A percentile compares a stretch with the other conserved stretches of the same genome.
These are phyloP conservation scores for Xestobium rufovillosum DNA, from an alignment of 2,888 invertebrate species.

Conservation along the genomic window DNA sequence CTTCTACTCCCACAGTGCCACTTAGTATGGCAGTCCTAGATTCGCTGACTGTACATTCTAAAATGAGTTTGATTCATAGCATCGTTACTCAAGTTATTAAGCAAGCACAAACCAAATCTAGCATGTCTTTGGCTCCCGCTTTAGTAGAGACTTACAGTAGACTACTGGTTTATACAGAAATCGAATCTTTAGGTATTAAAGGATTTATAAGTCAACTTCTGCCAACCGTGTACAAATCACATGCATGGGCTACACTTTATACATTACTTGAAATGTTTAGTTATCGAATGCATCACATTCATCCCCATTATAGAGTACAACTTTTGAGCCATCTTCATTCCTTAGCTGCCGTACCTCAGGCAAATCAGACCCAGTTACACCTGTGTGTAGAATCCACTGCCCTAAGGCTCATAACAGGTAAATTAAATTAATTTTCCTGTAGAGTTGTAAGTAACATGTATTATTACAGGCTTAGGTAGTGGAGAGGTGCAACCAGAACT, in stretches of 20 bases:
- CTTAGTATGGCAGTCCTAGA: slow-evolving; percentile 83
- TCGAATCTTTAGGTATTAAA: slow-evolving; percentile 93
- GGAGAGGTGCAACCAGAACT: slow-evolving; percentile 91
- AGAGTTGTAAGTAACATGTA: slow-evolving; percentile 6
- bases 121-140: slow-evolving; percentile 80
- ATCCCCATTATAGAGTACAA: slow-evolving; percentile 91
- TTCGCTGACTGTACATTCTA: slow-evolving; percentile 90
- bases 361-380: slow-evolving; percentile 91
- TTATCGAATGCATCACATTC: slow-evolving; percentile 92
- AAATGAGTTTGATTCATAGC: slow-evolving; percentile 67
- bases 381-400: slow-evolving; percentile 55
- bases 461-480: slow-evolving; percentile 73
- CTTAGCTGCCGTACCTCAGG: slow-evolving; percentile 83
- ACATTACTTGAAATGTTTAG: slow-evolving; percentile 95
- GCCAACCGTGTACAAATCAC: slow-evolving; percentile 85
- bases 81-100: slow-evolving; percentile 87
- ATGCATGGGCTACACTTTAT: slow-evolving; percentile 94
- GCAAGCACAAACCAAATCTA: slow-evolving; percentile 78
- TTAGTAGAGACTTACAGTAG: slow-evolving; percentile 92
- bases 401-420: slow-evolving; percentile 39
- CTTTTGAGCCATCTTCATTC: slow-evolving; percentile 86
- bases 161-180: slow-evolving; percentile 89
- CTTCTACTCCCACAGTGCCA: slow-evolving; percentile 67
- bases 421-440: slow-evolving; percentile 10
- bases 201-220: slow-evolving; percentile 91